phyloP scores from a whole-genome alignment of 2,113 vertebrate species.

The Epinephelus moara region DNA sequence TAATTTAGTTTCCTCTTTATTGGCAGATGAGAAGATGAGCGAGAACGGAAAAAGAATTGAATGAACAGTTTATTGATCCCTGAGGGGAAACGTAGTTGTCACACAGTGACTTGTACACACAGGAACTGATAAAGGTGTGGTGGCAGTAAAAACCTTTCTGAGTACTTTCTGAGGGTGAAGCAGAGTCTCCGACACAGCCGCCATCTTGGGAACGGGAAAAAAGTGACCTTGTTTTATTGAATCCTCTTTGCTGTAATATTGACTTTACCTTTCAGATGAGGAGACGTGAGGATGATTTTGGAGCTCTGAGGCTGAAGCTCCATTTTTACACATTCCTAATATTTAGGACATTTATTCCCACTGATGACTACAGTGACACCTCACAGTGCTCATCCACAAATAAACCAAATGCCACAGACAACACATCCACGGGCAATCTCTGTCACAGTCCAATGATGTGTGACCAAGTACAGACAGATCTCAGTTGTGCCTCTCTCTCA shows the following conservation, averaged over 20 bases:
- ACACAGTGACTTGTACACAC: too few relatives aligned
- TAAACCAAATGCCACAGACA: background rate
- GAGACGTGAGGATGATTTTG: background rate
- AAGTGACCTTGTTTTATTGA: background rate
- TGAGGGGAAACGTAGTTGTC: background rate
- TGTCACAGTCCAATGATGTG: slow-evolving; percentile 39
- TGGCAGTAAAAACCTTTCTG: too few relatives aligned
- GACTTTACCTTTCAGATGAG: background rate
- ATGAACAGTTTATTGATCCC: slow-evolving; percentile 1
- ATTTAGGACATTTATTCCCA: background rate
- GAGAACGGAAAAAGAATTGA: background rate
- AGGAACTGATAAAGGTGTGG: background rate
- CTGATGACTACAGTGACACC: background rate
- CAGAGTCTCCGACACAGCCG: too few relatives aligned
- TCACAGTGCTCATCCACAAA: background rate
- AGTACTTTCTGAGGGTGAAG: too few relatives aligned
- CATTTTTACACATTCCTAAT: background rate
- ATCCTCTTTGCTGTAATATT: background rate
- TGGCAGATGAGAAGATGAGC: background rate
- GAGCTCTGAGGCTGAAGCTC: background rate
- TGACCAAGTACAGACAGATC: slow-evolving; percentile 36
- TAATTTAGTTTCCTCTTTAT: slow-evolving; percentile 6
- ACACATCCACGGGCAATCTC: background rate
- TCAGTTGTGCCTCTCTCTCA: slow-evolving; percentile 19
- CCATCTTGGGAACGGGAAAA: too few relatives aligned